phyloP scores from a whole-genome alignment of 2,113 vertebrate species.

The Lagopus muta region DNA sequence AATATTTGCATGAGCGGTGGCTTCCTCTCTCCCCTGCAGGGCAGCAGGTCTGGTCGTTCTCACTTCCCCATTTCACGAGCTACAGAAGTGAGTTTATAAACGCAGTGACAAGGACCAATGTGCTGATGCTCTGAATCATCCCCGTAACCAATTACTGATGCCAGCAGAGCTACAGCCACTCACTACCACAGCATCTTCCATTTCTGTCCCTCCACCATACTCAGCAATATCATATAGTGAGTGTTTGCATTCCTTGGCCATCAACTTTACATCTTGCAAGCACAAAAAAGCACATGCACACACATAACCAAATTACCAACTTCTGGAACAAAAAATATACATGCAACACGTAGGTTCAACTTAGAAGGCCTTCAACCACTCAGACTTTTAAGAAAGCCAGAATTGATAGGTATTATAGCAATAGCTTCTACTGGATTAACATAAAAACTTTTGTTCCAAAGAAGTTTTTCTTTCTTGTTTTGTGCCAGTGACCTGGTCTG shows the following conservation, averaged over 20 bases:
- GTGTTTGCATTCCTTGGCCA: slow-evolving; percentile 1
- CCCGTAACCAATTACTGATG: slow-evolving; percentile 67
- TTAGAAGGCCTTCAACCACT: neutral
- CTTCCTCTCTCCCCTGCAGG: slow-evolving; percentile 13
- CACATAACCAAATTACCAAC: neutral
- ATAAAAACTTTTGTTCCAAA: neutral
- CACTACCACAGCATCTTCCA: slow-evolving; percentile 9
- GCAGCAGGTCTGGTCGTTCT: slow-evolving; percentile 30
- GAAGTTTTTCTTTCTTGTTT: neutral
- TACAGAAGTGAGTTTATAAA: slow-evolving; percentile 68
- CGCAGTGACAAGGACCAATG: slow-evolving; percentile 38
- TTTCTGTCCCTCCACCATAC: slow-evolving; percentile 43
- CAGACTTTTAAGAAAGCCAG: neutral
- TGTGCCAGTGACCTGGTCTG: neutral
- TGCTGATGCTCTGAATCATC: slow-evolving; percentile 52
- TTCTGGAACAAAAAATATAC: neutral
- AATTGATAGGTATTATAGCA: neutral
- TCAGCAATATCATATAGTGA: slow-evolving; percentile 48
- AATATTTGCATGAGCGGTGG: slow-evolving; percentile 52
- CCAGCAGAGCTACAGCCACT: slow-evolving; percentile 38
- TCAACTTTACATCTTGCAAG: neutral
- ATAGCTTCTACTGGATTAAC: neutral
- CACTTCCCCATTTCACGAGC: slow-evolving; percentile 57
- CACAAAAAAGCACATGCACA: neutral
- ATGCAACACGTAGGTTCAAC: neutral